Evolutionary conservation across 2,888 invertebrate species (phyloP).

Genomic region (Beris chalybata): DNA sequence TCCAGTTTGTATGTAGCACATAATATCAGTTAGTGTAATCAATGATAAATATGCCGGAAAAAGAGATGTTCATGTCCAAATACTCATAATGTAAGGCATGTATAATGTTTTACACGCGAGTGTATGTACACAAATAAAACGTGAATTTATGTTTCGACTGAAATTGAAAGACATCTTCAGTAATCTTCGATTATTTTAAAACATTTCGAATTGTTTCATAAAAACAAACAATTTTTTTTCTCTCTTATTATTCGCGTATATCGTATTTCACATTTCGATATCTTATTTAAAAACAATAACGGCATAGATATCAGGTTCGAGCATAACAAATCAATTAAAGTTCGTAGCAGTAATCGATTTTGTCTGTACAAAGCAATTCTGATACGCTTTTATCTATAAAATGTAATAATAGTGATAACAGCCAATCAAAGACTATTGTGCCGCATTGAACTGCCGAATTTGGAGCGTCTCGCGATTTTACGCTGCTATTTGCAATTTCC

Average conservation of each 20-base stretch:
- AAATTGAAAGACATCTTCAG: neutral
- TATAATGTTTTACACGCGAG: too few relatives aligned
- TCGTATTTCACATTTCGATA: constrained; percentile 11
- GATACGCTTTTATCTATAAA: constrained; percentile 23
- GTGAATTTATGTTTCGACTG: too few relatives aligned
- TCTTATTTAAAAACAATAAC: neutral
- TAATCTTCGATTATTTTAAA: neutral
- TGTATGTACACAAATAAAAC: too few relatives aligned
- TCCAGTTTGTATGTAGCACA: too few relatives aligned
- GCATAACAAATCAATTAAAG: constrained; percentile 29
- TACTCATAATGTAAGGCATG: too few relatives aligned
- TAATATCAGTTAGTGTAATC: too few relatives aligned
- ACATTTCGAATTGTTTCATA: neutral
- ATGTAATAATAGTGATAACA: constrained; percentile 20
- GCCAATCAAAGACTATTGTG: neutral
- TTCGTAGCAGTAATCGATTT: constrained; percentile 15
- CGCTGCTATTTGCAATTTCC: neutral
- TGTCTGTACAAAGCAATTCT: constrained; percentile 12
- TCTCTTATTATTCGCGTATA: neutral
- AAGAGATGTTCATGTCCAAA: too few relatives aligned
- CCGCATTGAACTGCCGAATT: constrained; percentile 4
- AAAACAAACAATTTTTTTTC: neutral
- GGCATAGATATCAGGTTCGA: neutral
- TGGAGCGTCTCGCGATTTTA: neutral
- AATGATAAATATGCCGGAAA: too few relatives aligned